Evolutionary conservation across 2,888 invertebrate genomes (phyloP), one percentile per base, ranked within the genome.

Genomic region (Clusia tigrina): DNA sequence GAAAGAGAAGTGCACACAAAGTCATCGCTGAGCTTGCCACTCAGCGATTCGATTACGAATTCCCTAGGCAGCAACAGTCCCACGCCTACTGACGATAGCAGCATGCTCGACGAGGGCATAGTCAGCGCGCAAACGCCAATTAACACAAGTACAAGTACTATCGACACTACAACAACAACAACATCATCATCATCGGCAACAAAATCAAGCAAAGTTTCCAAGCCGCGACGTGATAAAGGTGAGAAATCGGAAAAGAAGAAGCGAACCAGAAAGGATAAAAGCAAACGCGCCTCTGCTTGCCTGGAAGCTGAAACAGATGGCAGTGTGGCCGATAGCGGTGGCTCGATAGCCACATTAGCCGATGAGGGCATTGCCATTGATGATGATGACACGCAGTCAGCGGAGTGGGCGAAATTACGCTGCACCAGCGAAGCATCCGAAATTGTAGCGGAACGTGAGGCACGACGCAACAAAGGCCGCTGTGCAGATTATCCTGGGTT

Each of bases 401-500:
- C 89, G 63, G 94, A 94, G 82, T 88, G 95, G 73, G 90, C 95
- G 12, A 90, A 91, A 80, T 86, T 96, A 66, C 87, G 96, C 71
- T 96, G 96, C 84, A 90, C 94, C 48, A 95, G 94, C 83, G 94
- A 93, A 83, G 88, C 94, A 68, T 91, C 95, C 2, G 96, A 96
- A 84, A 91, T 94, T 61, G 88, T 95, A 67, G 93, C 94, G 26
- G 95, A 92, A 79, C 87, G 94, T 67, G 94, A 94, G 80, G 90
- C 88, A 63, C 86, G 92, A 58, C 84, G 89, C 64, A 87, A 92
- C 74, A 87, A 89, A 74, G 87, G 91, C 74, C 87, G 94, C 83
- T 95, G 95, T 84, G 91, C 94, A 46, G 95, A 95, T 82, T 96
- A 96, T 85, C 96, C 95, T 0, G 96, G 96, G 25, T 85, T 96